Evolutionary conservation across 1,140 invertebrate genomes (phyloP).

Genomic region (Ridgeia piscesae): DNA sequence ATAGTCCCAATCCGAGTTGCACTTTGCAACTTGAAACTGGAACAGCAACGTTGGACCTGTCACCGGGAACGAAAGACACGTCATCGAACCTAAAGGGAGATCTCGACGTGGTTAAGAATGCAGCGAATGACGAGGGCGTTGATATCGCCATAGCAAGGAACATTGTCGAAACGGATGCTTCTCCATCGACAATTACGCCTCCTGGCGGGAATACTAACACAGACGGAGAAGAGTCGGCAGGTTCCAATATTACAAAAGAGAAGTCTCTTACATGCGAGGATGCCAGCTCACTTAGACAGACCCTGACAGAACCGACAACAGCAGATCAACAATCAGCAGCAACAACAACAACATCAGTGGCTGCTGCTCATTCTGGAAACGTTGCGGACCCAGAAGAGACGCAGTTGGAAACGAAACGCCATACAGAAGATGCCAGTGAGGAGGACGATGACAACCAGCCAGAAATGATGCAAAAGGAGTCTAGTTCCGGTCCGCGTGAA

Average conservation of each 20-base stretch:
- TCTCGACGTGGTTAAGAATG: not conserved
- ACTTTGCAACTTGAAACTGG: not conserved
- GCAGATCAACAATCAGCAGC: not conserved
- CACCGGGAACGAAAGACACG: not conserved
- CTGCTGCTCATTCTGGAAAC: not conserved
- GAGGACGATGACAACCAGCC: not conserved
- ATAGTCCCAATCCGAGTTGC: not conserved
- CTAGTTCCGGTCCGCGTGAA: not conserved
- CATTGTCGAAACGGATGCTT: not conserved
- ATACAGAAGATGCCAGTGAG: not conserved
- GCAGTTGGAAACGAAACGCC: not conserved
- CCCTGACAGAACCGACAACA: not conserved
- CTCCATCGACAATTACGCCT: not conserved
- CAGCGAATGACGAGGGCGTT: not conserved
- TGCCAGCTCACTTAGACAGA: not conserved
- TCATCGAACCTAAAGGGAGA: not conserved
- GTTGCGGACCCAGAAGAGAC: not conserved
- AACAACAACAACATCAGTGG: not conserved
- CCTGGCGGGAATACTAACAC: not conserved
- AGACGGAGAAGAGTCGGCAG: not conserved
- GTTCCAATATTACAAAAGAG: not conserved
- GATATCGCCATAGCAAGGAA: not conserved
- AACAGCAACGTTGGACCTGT: not conserved
- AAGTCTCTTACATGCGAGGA: not conserved
- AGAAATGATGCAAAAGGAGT: not conserved